Percentiles rank a stretch among this genome's conserved stretches.
phyloP scores from a whole-genome alignment of 2,888 invertebrate genomes.

The Sesia bembeciformis region DNA sequence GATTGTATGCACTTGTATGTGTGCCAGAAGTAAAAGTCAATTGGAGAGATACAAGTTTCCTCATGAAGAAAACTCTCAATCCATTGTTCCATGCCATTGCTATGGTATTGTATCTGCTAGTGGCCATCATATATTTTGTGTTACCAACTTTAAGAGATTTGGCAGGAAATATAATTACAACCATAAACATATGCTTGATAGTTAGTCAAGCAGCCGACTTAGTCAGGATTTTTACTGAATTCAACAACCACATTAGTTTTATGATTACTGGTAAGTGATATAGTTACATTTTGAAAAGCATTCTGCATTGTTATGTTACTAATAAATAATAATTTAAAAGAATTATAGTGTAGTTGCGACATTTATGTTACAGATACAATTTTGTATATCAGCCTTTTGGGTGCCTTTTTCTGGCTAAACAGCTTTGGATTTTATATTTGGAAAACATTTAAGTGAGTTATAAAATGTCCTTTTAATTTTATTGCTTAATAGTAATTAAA shows the following conservation, averaged over 20 bases:
- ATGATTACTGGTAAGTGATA: slow-evolving; percentile 80
- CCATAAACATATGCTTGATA: slow-evolving; percentile 85
- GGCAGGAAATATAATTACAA: slow-evolving; percentile 89
- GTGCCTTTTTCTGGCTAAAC: slow-evolving; percentile 90
- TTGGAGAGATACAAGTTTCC: slow-evolving; percentile 82
- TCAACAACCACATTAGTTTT: slow-evolving; percentile 86
- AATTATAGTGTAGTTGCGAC: neutral
- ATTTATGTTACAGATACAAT: slow-evolving; percentile 79
- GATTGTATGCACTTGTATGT: slow-evolving; percentile 83
- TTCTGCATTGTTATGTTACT: neutral
- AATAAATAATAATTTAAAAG: neutral
- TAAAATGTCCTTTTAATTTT: too few relatives aligned
- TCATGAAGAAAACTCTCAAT: slow-evolving; percentile 84
- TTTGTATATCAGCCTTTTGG: slow-evolving; percentile 83
- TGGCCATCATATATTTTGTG: slow-evolving; percentile 87
- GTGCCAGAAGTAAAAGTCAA: slow-evolving; percentile 80
- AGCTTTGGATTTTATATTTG: slow-evolving; percentile 91
- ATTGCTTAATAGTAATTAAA: too few relatives aligned
- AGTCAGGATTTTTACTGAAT: slow-evolving; percentile 85
- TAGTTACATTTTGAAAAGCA: neutral
- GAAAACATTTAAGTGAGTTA: slow-evolving; percentile 85
- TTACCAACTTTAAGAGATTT: slow-evolving; percentile 87
- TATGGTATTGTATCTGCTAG: slow-evolving; percentile 79
- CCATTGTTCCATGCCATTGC: slow-evolving; percentile 84
- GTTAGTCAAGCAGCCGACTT: slow-evolving; percentile 85